Conservation (phyloP, 2,113 vertebrate species). For the Chamaea fasciata region DNA sequence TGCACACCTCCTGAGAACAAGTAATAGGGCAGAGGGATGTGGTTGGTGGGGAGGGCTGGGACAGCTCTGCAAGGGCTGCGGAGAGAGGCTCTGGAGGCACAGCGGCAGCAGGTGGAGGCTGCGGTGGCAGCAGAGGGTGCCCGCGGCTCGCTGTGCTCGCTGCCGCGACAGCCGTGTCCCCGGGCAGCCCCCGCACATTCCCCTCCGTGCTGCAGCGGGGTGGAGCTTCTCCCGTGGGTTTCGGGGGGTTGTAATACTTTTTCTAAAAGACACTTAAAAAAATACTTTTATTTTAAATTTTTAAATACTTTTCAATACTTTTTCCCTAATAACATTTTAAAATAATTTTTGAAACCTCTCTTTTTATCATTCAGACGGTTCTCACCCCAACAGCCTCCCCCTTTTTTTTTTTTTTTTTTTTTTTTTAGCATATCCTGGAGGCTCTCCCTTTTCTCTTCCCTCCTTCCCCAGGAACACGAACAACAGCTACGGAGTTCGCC, state of each 20-base stretch:
- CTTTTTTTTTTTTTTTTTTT: rapidly evolving
- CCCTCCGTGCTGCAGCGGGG: not conserved
- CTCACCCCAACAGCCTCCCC: not conserved
- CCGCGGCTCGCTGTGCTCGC: not conserved
- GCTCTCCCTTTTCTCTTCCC: not conserved
- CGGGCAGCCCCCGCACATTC: not conserved
- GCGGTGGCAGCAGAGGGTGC: not conserved
- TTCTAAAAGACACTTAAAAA: not conserved
- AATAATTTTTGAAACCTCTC: not conserved
- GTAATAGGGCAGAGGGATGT: not conserved
- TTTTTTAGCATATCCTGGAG: not conserved
- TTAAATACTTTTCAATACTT: not conserved
- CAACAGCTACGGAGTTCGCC: not conserved
- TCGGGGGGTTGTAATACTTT: rapidly evolving
- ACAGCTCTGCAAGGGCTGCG: not conserved
- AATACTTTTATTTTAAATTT: not conserved
- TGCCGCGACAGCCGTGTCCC: not conserved
- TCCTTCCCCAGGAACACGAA: not conserved
- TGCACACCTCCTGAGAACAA: not conserved
- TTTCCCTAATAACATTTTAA: not conserved
- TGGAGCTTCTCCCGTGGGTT: not conserved
- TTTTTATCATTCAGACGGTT: not conserved
- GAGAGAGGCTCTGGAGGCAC: not conserved
- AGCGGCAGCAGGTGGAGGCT: not conserved
- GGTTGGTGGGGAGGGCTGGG: not conserved